Percentiles rank a stretch among this genome's conserved stretches.
Conservation (phyloP, 2,888 invertebrate species). For the Epistrophella euchroma region DNA sequence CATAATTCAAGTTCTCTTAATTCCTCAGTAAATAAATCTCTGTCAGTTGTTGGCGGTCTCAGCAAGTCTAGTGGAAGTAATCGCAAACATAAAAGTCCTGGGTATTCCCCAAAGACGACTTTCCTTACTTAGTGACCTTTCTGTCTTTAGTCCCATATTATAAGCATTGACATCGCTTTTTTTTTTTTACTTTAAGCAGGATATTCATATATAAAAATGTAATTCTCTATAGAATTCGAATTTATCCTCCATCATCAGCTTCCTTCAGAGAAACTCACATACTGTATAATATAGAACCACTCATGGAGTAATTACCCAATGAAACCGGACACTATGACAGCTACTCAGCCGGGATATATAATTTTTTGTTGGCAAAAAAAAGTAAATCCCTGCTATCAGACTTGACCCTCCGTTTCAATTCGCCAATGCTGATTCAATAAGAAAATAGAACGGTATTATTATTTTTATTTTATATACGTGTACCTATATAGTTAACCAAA, state of each 20-base stretch:
- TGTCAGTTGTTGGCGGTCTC: slow-evolving; percentile 30
- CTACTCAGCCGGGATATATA: slow-evolving; percentile 64
- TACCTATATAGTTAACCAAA: slow-evolving; percentile 36
- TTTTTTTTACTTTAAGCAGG: slow-evolving; percentile 26
- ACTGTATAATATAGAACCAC: neutral
- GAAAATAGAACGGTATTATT: slow-evolving; percentile 69
- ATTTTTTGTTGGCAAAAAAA: slow-evolving; percentile 28
- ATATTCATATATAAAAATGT: slow-evolving; percentile 6
- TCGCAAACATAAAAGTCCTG: neutral
- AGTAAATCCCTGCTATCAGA: slow-evolving; percentile 58
- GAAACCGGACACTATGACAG: slow-evolving; percentile 70
- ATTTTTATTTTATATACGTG: slow-evolving; percentile 65
- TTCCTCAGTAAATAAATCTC: slow-evolving; percentile 41
- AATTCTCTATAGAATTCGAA: slow-evolving; percentile 29
- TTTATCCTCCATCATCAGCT: slow-evolving; percentile 36
- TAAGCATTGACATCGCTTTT: slow-evolving; percentile 23
- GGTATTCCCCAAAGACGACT: slow-evolving; percentile 34
- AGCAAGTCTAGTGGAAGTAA: slow-evolving; percentile 40
- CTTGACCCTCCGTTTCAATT: slow-evolving; percentile 10
- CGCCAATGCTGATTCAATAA: slow-evolving; percentile 64
- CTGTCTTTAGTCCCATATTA: slow-evolving; percentile 13
- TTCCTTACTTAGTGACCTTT: slow-evolving; percentile 48
- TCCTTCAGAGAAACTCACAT: slow-evolving; percentile 4
- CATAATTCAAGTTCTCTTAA: slow-evolving; percentile 43
- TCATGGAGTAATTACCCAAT: slow-evolving; percentile 62